Evolutionary conservation across 92 coral and sea anemone genomes (phyloP), one percentile per base, ranked within the genome.

Genomic region (Chrysogorgia sp.): DNA sequence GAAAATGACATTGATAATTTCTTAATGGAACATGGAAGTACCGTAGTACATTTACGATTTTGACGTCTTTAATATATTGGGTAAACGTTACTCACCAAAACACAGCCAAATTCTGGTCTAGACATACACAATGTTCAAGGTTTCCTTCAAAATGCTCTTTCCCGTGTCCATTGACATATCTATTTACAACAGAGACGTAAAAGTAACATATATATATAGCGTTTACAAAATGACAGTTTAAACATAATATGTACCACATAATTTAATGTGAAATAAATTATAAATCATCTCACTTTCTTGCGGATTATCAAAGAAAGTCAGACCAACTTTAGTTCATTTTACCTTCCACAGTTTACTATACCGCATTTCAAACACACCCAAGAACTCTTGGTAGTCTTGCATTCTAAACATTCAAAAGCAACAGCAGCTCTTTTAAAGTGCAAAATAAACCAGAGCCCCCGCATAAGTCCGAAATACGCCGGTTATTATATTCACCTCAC

Each of bases 361-460:
- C 97, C 97, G 75, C 99, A 96, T 31, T 90, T 91, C 47, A 96
- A 85, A 62, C 99, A 96, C 17, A 96, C 83, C 99, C 99, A 96
- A 9, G 99, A 90, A 74, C 97, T 96, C 82, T 92, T 96, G 15
- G 93, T 75, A 7, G 99, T 89, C 68, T 93, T 91, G 74, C 99
- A 96, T 58, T 82, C 99, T 96, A 69, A 37, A 67, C 30, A n/a
- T 24, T 58, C 60, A 49, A 83, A 87, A 4, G 26, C 2, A 40
- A 41, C 10, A 12, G 15, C 17, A 68, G 17, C 8, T 43, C 17
- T 43, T 17, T n/a, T n/a, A n/a, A 43, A 71, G 31, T 47, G 74
- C 53, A 43, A 82, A 50, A 77, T 43, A 71, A 48, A 47, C 86
- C 67, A 67, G 40, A 77, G 34, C 17, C 14, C 35, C 22, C 23